Base-by-base conservation (phyloP, 2,888 invertebrate genomes). In the Drosophila robusta region DNA sequence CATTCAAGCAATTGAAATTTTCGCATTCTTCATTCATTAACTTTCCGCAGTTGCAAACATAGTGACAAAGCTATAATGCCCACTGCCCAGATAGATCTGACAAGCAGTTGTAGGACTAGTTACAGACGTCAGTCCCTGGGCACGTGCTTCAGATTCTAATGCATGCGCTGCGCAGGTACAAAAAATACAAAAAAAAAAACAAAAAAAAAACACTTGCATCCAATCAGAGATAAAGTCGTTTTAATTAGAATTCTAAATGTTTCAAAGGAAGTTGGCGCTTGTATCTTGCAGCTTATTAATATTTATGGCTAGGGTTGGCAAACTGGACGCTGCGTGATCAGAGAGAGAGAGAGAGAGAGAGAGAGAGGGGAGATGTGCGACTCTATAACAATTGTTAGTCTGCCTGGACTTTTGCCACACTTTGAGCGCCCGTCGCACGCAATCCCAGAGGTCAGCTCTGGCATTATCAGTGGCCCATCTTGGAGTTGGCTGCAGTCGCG, bases 231-330 rank as follows among this genome's bases (percentile, higher is more conserved):
- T 85, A 75, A 76, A 87, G 80, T 87, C 82, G 85, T 78, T 82
- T 84, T 84, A 87, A 87, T 85, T 85, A 78, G 78, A 87, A 85
- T 82, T 85, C 85, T 81, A 80, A 87, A 84, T 86, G 81, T 78
- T 83, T 83, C 83, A 83, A 80, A 86, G 80, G 86, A 83, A 83
- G 80, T 78, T 86, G 86, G 83, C 83, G 86, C 83, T 80, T 82
- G 83, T 79, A 49, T 52, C 49, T 38, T 51, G 63, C 70, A 71
- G 52, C 68, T 63, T 74, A 84, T 87, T 85, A 85, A 87, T 85
- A 85, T 85, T 84, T 79, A 85, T 85, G 81, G 51, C 74, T 66
- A 80, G 80, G 80, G 75, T 76, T 81, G 76, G 55, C 68, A 49
- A 29, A 60, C 50, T 46, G 32, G 29, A 69, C 18, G 39, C 62